phyloP scores from a whole-genome alignment of 2,888 invertebrate species.

The Molanna angustata region DNA sequence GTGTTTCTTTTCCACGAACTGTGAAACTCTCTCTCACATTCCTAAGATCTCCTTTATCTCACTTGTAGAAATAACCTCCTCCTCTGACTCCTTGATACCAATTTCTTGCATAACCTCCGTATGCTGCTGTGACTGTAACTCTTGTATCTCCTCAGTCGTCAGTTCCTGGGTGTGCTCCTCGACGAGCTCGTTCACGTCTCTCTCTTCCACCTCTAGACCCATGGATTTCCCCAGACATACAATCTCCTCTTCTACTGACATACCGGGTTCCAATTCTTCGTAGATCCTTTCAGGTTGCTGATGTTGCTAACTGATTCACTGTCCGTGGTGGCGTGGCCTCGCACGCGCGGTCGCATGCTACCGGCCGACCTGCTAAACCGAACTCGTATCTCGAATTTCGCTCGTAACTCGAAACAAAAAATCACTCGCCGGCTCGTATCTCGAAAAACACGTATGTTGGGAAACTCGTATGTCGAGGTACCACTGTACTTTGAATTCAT shows the following conservation, averaged over 20 bases:
- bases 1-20: too few species aligned
- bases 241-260: constrained; percentile 11
- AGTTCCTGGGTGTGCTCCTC: constrained; percentile 13
- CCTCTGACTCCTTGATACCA: constrained; percentile 13
- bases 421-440: too few species aligned
- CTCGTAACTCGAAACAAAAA: too few species aligned
- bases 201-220: constrained; percentile 11
- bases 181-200: constrained; percentile 7
- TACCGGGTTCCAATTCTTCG: constrained; percentile 7
- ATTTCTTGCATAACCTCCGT: constrained; percentile 13
- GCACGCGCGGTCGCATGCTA: too few species aligned
- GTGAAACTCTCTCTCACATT: too few species aligned
- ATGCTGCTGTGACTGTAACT: constrained; percentile 12
- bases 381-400: too few species aligned
- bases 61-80: constrained; percentile 10
- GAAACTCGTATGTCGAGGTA: too few species aligned
- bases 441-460: too few species aligned
- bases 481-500: too few species aligned
- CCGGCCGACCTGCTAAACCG: too few species aligned
- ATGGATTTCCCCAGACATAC: constrained; percentile 11
- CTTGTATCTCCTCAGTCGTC: constrained; percentile 16
- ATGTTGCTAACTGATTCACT: too few species aligned
- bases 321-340: too few species aligned
- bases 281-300: constrained; percentile 4
- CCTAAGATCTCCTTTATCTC: constrained; percentile 3